Evolutionary conservation across 2,113 vertebrate species (phyloP), one percentile per base, ranked within the genome.

Genomic region (Hypocryptadius cinnamomeus): DNA sequence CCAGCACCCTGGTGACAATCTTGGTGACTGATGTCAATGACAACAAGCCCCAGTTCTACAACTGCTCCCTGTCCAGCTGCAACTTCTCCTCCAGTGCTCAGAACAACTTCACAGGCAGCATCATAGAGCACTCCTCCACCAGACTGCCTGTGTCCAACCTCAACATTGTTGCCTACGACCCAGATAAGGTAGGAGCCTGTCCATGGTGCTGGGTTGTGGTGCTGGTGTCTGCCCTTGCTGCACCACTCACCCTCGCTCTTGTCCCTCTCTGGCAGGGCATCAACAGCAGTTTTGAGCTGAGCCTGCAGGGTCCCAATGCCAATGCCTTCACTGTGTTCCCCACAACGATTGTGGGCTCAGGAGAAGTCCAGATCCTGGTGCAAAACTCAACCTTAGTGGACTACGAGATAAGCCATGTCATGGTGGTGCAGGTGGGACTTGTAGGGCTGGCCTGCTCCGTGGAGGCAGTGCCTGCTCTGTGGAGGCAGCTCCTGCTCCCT

Each of bases 21-120:
- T 74, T 23, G 16, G 98, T 99, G 85, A 56, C 79, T 0, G 99
- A 99, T 10, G 9, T 97, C 64, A 99, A 99, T 47, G 99, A 99
- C 96, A 98, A 99, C 90, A 72, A 53, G 22, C 99, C 99, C 2
- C 30, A 96, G 56, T 99, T 99, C 94, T 99, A 98, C 93, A 92
- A 88, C 60, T 99, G 99, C 93, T 57, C 53, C 44, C 17, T 89
- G 25, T 39, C 17, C 15, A 11, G 2, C 70, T 99, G 99, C 80
- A 8, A 95, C 89, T 98, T 97, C 85, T 92, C 61, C 6, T 10
- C 65, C 3, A 8, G 59, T 20, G 31, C 70, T 56, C 92, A 69
- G 78, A 81, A 8, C 71, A 85, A 74, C 40, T 99, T 99, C 95
- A 96, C 3, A 0, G 98, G 97, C 47, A 96, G 39, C 3, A 97